Evolutionary conservation across 2,888 invertebrate genomes (phyloP).

Genomic region (Tenthredo livida): DNA sequence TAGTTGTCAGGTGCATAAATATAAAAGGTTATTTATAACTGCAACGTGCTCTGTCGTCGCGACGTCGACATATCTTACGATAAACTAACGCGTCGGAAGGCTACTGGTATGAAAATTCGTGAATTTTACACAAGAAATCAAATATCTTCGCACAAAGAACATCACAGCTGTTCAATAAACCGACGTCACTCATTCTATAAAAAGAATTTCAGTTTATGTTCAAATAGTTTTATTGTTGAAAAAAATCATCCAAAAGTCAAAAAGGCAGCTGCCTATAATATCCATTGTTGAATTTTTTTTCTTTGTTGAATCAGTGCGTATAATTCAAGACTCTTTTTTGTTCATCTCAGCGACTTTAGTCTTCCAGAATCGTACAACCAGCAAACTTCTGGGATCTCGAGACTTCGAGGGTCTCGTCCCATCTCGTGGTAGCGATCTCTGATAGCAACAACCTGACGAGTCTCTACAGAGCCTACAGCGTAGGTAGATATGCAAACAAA

Average conservation of each 20-base stretch:
- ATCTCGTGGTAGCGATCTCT: constrained; percentile 23
- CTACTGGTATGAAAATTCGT: neutral
- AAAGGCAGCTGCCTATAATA: neutral
- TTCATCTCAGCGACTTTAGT: neutral
- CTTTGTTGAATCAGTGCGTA: neutral
- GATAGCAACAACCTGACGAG: constrained; percentile 39
- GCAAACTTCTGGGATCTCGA: neutral
- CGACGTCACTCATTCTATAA: neutral
- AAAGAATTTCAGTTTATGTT: neutral
- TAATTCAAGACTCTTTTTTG: neutral
- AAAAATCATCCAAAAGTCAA: neutral
- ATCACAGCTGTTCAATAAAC: neutral
- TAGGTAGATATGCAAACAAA: constrained; percentile 49
- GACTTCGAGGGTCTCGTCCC: neutral
- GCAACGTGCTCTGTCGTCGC: constrained; percentile 33
- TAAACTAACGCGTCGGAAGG: neutral
- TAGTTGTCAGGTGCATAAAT: constrained; percentile 48
- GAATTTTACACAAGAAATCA: constrained; percentile 6
- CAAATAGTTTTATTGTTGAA: neutral
- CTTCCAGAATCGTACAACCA: neutral
- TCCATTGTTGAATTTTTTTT: neutral
- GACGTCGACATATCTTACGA: neutral
- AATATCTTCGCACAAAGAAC: neutral
- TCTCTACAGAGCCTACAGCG: constrained; percentile 16
- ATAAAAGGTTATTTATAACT: constrained; percentile 32